These are phyloP conservation scores for Eupelmus urozonus DNA, from an alignment of 2,888 invertebrate species.

Conservation along the genomic window DNA sequence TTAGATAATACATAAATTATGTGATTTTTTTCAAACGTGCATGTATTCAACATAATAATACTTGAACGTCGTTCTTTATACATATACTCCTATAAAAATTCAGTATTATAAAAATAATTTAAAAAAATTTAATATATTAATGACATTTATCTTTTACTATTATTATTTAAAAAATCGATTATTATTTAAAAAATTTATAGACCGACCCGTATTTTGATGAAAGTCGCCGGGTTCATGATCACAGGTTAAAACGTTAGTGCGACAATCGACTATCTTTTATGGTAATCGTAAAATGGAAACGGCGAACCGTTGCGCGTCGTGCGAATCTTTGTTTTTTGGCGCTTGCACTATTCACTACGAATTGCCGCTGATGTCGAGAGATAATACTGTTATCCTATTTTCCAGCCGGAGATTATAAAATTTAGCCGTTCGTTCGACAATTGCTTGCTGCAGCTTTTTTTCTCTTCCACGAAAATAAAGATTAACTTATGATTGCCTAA, in stretches of 20 bases:
- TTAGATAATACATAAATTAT: no score
- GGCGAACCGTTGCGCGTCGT: neutral
- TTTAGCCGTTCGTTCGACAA: constrained; percentile 10
- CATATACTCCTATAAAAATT: no score
- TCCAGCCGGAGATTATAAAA: constrained; percentile 29
- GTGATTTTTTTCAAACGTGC: no score
- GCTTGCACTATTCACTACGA: constrained; percentile 50
- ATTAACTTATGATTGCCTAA: constrained; percentile 20
- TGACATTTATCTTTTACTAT: no score
- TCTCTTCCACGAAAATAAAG: constrained; percentile 9
- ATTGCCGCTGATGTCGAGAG: constrained; percentile 62
- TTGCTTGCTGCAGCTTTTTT: constrained; percentile 4
- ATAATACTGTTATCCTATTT: constrained; percentile 60
- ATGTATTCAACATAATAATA: no score
- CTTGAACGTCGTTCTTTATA: no score
- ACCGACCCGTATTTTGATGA: neutral
- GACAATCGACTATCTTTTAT: constrained; percentile 47
- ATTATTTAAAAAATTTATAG: no score
- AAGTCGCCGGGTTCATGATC: neutral
- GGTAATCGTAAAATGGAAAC: constrained; percentile 35
- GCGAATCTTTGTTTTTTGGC: constrained; percentile 49
- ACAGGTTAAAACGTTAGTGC: constrained; percentile 25
- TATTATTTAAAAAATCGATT: no score
- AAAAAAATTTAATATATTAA: no score
- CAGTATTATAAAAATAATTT: no score